A percentile compares a stretch with the other conserved stretches of the same genome.
phyloP scores from a whole-genome alignment of 2,797 vertebrate genomes.

The Kryptolebias ocellatus region DNA sequence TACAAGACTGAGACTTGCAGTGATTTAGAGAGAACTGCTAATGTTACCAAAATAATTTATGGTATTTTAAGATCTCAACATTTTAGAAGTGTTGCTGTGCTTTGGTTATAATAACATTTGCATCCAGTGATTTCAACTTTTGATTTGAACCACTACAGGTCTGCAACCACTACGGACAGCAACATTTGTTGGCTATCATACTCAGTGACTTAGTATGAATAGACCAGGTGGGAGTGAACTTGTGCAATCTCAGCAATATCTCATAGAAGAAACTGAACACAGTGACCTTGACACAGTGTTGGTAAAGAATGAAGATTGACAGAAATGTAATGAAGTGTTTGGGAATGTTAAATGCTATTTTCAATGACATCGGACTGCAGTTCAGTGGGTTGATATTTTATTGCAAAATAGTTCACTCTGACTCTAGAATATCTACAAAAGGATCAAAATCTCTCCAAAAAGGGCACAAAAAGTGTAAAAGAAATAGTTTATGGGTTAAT shows the following conservation, averaged over 20 bases:
- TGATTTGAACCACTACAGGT: background rate
- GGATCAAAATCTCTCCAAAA: constrained; percentile 55
- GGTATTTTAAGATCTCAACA: too few species aligned
- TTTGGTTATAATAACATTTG: constrained; percentile 9
- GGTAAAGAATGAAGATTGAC: constrained; percentile 72
- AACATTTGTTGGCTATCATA: too few species aligned
- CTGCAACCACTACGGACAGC: too few species aligned
- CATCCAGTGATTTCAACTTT: background rate
- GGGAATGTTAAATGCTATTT: constrained; percentile 67
- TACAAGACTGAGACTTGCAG: too few species aligned
- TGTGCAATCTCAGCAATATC: constrained; percentile 15
- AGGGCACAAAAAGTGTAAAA: constrained; percentile 26
- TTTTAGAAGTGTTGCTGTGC: constrained; percentile 6
- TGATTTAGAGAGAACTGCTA: too few species aligned
- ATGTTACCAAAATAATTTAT: too few species aligned
- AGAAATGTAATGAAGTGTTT: constrained; percentile 75
- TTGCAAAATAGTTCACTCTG: constrained; percentile 56
- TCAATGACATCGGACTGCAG: constrained; percentile 61
- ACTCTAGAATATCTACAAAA: constrained; percentile 34
- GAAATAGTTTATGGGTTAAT: constrained; percentile 19
- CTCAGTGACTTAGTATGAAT: background rate
- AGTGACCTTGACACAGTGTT: constrained; percentile 64
- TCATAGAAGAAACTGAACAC: constrained; percentile 21
- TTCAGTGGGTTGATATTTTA: constrained; percentile 53
- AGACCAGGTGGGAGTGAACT: constrained; percentile 4